Conservation (phyloP, 2,113 vertebrate genomes). For the Opisthocomus hoazin region DNA sequence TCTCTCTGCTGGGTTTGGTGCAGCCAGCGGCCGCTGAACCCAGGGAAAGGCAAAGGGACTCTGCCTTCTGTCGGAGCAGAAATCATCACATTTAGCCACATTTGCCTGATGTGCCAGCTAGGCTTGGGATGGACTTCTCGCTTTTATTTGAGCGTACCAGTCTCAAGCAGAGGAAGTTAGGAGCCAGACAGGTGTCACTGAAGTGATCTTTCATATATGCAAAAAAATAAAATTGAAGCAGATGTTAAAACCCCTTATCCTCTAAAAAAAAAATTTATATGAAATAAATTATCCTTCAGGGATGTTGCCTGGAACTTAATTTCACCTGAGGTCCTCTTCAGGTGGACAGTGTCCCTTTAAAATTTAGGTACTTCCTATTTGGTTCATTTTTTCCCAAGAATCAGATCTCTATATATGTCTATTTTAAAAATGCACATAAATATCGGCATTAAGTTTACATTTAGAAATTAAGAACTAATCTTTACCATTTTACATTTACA, state of each 20-base stretch:
- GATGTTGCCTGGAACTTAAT: conserved; percentile 14
- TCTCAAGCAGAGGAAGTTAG: neutral
- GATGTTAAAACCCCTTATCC: neutral
- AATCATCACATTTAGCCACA: neutral
- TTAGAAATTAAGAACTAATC: conserved; percentile 52
- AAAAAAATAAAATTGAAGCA: neutral
- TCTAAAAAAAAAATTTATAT: neutral
- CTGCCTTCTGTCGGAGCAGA: neutral
- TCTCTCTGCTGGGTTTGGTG: neutral
- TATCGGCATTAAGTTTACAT: neutral
- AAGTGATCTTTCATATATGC: neutral
- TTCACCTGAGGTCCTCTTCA: conserved; percentile 4
- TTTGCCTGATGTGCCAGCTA: neutral
- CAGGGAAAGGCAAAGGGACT: neutral
- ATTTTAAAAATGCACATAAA: conserved; percentile 44
- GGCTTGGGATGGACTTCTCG: neutral
- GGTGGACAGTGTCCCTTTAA: neutral
- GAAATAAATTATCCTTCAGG: neutral
- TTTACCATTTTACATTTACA: conserved; percentile 64
- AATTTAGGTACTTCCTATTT: neutral
- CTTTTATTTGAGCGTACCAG: neutral
- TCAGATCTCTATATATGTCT: neutral
- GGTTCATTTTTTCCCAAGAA: neutral
- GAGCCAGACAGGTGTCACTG: conserved; percentile 18
- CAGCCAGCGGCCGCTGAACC: neutral